These are phyloP conservation scores for Neodon shergylaensis DNA, from an alignment of 2,113 vertebrate genomes.

Conservation along the genomic window DNA sequence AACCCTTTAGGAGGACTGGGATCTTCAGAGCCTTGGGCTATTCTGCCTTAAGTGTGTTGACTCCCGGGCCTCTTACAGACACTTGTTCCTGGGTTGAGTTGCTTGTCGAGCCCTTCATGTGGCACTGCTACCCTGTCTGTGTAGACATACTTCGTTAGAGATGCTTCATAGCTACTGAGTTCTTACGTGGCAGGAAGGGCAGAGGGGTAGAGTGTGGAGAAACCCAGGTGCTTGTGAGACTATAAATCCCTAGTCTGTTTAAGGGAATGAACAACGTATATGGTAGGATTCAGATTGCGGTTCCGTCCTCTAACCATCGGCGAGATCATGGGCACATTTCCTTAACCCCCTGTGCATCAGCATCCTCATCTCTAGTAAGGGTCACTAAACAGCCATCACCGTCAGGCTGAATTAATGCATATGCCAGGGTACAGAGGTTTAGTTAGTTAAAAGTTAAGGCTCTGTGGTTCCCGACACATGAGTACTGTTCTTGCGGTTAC, in stretches of 20 bases:
- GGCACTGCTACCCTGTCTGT: background rate
- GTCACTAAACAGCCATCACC: background rate
- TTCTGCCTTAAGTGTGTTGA: background rate
- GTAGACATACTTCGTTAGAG: background rate
- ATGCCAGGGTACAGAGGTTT: background rate
- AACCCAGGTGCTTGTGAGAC: background rate
- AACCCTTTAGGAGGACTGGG: background rate
- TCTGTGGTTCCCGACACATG: background rate
- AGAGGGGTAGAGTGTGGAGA: background rate
- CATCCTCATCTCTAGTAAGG: background rate
- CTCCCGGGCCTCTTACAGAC: background rate
- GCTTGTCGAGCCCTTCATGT: background rate
- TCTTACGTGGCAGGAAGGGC: background rate
- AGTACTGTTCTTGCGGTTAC: background rate
- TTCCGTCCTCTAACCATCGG: background rate
- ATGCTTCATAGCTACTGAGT: background rate
- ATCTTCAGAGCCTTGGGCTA: background rate
- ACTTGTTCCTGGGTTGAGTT: background rate
- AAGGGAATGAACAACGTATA: background rate
- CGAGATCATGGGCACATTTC: background rate
- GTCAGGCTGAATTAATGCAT: background rate
- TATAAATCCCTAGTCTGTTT: background rate
- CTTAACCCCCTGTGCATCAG: background rate
- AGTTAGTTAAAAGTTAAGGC: slow-evolving; percentile 8
- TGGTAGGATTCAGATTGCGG: background rate